Percentiles rank a stretch among this genome's conserved stretches.
phyloP scores from a whole-genome alignment of 2,797 vertebrate genomes.

The Tangara arthus region DNA sequence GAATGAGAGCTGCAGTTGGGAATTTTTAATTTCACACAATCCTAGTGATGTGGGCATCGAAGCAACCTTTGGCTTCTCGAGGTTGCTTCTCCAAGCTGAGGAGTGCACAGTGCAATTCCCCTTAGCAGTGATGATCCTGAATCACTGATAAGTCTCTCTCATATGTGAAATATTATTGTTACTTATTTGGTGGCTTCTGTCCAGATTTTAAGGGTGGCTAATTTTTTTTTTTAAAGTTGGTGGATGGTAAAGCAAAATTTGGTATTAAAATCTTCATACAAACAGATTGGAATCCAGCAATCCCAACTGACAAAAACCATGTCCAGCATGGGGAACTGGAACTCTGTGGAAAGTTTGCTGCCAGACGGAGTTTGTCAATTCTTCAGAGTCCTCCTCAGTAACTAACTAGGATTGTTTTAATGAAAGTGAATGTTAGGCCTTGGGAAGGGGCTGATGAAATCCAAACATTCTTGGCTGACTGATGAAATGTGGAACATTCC shows the following conservation, averaged over 20 bases:
- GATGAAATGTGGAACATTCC: constrained; percentile 17
- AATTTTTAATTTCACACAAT: background rate
- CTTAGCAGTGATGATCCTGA: background rate
- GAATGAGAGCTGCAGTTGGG: background rate
- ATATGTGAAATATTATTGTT: background rate
- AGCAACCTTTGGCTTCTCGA: background rate
- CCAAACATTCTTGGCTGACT: background rate
- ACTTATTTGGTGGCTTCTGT: background rate
- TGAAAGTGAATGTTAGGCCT: background rate
- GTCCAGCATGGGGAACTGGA: background rate
- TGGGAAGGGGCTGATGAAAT: background rate
- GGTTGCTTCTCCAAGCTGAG: background rate
- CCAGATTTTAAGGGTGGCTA: background rate
- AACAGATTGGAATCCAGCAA: background rate
- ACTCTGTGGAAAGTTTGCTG: background rate
- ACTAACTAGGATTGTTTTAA: background rate
- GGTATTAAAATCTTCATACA: background rate
- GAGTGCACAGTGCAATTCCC: background rate
- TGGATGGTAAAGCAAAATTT: background rate
- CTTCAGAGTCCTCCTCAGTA: background rate
- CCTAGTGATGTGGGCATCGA: background rate
- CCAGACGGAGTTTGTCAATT: background rate
- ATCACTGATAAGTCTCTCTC: background rate
- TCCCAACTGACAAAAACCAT: background rate
- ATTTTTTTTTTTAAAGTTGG: background rate